Base-by-base conservation (phyloP, 23 tunicate species). In the Styela plicata region DNA sequence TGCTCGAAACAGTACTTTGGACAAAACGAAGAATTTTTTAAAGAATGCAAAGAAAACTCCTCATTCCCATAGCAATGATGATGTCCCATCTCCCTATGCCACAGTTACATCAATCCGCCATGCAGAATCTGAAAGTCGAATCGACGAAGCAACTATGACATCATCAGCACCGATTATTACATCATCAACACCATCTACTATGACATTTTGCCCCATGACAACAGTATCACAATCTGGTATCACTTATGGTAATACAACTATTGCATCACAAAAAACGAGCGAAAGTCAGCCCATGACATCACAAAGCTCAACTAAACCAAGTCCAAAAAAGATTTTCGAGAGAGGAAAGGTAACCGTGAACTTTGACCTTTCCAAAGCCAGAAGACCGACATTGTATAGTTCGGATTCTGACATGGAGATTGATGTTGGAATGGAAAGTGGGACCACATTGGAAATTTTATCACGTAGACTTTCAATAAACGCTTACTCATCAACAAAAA, bases 261-360 rank as follows among this genome's bases (percentile, higher is more conserved):
- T 0, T 1, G 22, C 57, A 44, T 44, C 13, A 44, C 57, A 44
- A 44, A 44, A 7, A 5, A 13, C 57, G 13, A 44, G 57, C 57
- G 13, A 44, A 5, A 5, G 10, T 44, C n/a, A n/a, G n/a, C n/a
- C n/a, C n/a, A 13, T 44, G 57, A 44, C 57, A 44, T 44, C 57
- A 44, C 57, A 44, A 44, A 44, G 57, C 13, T 7, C 57, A 5
- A 13, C 7, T 13, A 44, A 44, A 13, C 57, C 7, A 24, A 67
- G 22, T 7, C 81, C 31, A n/a, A 76, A 76, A n/a, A 76, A 76
- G 65, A 76, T 76, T 76, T 76, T 76, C 37, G 81, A 76, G 31
- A 76, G 44, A 44, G 81, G 81, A 1, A 52, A 53, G 20, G 81
- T 44, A 16, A 33, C 81, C 21, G 27, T 76, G 0, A 76, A 53